Evolutionary conservation across 2,888 invertebrate species (phyloP).

Genomic region (Auanema sp.): DNA sequence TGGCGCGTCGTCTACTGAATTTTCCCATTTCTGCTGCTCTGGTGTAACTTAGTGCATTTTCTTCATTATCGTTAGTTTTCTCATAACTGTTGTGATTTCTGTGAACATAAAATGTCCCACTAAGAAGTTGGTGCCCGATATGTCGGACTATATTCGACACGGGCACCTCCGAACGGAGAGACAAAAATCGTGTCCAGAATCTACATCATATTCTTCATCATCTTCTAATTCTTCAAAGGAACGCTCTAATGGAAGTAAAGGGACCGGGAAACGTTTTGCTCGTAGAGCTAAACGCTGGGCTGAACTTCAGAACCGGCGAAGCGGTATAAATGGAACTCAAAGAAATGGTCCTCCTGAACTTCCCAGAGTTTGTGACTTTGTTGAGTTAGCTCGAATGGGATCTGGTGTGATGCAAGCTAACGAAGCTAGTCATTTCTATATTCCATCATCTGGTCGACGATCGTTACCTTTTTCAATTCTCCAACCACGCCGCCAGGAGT

Average conservation of each 20-base stretch:
- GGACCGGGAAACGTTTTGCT: conserved; percentile 73
- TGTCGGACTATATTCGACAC: no score
- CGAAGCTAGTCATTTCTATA: conserved; percentile 2
- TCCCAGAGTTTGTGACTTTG: conserved; percentile 28
- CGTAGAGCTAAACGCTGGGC: conserved; percentile 51
- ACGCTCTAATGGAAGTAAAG: conserved; percentile 16
- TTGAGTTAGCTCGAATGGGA: conserved; percentile 28
- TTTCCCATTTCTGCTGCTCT: no score
- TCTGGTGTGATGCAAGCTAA: conserved; percentile 14
- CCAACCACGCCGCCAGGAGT: conserved; percentile 19
- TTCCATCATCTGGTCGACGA: conserved; percentile 8
- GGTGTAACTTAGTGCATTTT: no score
- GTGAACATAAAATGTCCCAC: no score
- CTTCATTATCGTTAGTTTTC: no score
- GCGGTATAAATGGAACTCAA: conserved; percentile 4
- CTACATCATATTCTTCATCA: no score
- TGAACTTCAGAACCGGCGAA: conserved; percentile 35
- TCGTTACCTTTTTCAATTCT: conserved; percentile 26
- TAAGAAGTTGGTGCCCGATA: no score
- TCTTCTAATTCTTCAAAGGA: no score
- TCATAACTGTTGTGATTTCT: no score
- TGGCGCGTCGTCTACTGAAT: no score
- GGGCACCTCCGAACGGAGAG: no score
- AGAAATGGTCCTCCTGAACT: conserved; percentile 21
- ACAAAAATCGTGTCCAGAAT: no score